Conservation (phyloP, 92 coral and sea anemone species). For the Porites cylindrica region DNA sequence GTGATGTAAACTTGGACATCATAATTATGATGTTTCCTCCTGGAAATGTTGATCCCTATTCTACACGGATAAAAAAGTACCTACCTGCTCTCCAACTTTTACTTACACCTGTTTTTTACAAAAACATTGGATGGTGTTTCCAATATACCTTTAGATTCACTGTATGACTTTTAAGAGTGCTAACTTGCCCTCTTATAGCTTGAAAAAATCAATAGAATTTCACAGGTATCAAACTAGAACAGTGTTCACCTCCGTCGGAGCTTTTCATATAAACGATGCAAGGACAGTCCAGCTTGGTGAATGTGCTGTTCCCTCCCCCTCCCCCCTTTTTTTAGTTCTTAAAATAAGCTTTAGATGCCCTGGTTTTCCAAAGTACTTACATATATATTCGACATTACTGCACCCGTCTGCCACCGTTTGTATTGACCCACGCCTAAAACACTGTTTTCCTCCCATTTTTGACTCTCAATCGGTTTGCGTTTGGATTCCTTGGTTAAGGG, state of each 20-base stretch:
- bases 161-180: conserved; percentile 43
- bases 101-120: conserved; percentile 39
- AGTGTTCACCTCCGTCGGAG: conserved; percentile 57
- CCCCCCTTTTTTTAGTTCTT: conserved; percentile 35
- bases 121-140: conserved; percentile 45
- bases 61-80: conserved; percentile 29
- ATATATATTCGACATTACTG: too few species aligned
- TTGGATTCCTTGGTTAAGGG: too few species aligned
- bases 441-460: too few species aligned
- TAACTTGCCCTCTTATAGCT: conserved; percentile 26
- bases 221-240: conserved; percentile 48
- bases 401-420: too few species aligned
- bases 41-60: conserved; percentile 54
- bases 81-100: conserved; percentile 50
- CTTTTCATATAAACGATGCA: conserved; percentile 39
- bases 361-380: too few species aligned
- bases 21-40: conserved; percentile 44
- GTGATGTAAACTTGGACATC: conserved; percentile 52
- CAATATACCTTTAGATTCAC: conserved; percentile 43
- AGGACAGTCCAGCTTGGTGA: conserved; percentile 27
- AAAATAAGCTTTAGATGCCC: conserved; percentile 50
- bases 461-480: too few species aligned
- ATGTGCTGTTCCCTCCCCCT: neutral
- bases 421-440: too few species aligned
- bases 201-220: conserved; percentile 33